Conservation (phyloP, 2,113 vertebrate species). For the Albula glossodonta region DNA sequence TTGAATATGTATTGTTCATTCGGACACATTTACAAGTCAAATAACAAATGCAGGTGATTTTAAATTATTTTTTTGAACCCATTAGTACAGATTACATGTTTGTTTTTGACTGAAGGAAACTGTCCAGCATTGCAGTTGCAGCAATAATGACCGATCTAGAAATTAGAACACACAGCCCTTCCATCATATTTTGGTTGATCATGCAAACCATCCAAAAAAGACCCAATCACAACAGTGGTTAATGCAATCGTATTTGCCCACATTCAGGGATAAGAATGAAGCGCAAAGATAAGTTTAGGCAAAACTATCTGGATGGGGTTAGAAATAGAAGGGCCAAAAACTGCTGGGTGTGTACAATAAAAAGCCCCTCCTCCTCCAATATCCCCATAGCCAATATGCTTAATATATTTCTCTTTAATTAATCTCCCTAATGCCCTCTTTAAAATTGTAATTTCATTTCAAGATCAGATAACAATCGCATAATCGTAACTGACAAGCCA, state of each 20-base stretch:
- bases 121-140: neutral
- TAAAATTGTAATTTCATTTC: slow-evolving; percentile 13
- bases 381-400: slow-evolving; percentile 13
- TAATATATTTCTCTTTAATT: slow-evolving; percentile 10
- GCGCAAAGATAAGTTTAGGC: too few species aligned
- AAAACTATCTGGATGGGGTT: too few species aligned
- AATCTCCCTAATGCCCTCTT: neutral
- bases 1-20: too few species aligned
- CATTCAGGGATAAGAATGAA: too few species aligned
- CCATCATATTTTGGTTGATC: neutral
- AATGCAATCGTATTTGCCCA: too few species aligned
- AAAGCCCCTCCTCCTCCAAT: neutral
- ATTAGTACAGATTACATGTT: neutral
- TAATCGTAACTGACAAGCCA: slow-evolving; percentile 23
- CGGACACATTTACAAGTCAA: too few species aligned
- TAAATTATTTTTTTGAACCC: neutral
- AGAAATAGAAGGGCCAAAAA: too few species aligned
- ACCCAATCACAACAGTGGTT: too few species aligned
- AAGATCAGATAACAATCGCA: slow-evolving; percentile 22
- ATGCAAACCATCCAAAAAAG: neutral
- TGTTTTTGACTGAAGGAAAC: neutral
- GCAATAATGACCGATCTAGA: neutral
- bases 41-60: neutral
- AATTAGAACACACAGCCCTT: neutral
- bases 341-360: neutral